Evolutionary conservation across 2,113 vertebrate species (phyloP), one percentile per base, ranked within the genome.

Genomic region (Ictalurus furcatus): DNA sequence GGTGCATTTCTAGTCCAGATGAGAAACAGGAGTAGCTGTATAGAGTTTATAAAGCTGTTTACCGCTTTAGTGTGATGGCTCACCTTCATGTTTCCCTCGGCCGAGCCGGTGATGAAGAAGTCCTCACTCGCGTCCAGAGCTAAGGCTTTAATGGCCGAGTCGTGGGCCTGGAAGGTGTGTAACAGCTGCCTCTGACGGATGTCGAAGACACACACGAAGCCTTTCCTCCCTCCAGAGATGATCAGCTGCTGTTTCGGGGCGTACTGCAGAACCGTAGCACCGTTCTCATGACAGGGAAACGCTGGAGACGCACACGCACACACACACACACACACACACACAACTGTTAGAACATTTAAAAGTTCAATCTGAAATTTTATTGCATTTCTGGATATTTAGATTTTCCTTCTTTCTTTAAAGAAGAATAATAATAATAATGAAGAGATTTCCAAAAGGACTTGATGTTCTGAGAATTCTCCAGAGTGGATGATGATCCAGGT

Each of bases 1-100:
- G 34, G 67, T 71, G 17, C 40, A 74, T 40, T 14, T 13, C 0
- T 21, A 40, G 1, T 34, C 17, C 16, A 2, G 13, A 34, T 65
- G 59, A 34, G 61, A 59, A 34, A n/a, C 12, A 67, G 65, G n/a
- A n/a, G n/a, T 16, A 30, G 67, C 12, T 14, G 30, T 69, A 6
- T 16, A 30, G 34, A 69, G 48, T 52, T 52, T 1, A 11, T 52
- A 11, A 52, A 48, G 44, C 44, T 7, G 44, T 48, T 99, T 99
- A 25, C 71, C 2, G 69, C 6, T 6, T 37, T 11, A 21, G 30
- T 0, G 9, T 0, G 8, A 40, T n/a, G 9, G 19, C 23, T 52
- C 94, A 98, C 98, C 97, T 99, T 99, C 95, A 99, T 97, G 94
- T 99, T 99, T 37, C 98, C 98, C 94, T 99, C 98, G 0, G 98